Evolutionary conservation across 2,113 vertebrate genomes (phyloP), one percentile per base, ranked within the genome.

Genomic region (Girardinichthys multiradiatus): DNA sequence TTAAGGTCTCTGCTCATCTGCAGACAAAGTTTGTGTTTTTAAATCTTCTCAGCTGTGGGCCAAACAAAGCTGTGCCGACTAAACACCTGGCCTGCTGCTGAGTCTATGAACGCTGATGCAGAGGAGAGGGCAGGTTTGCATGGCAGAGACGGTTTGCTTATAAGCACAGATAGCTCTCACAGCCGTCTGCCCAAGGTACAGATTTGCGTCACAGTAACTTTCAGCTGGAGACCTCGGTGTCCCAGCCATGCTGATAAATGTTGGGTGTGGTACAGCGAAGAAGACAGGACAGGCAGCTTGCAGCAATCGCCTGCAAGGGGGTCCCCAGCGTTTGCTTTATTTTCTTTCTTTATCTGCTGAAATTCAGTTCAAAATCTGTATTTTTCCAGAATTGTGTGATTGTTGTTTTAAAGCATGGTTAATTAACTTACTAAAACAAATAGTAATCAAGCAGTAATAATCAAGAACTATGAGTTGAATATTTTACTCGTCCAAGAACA

Each of bases 51-150:
- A 30, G 12, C 58, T 59, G 48, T 21, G 4, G 67, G 58, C 63
- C 68, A 76, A 80, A 74, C 70, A 60, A 21, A 72, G 51, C 51
- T 4, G 2, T 28, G 33, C 28, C 76, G 89, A 88, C 92, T 91
- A 92, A 93, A 91, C 83, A 91, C 80, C 74, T 68, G 31, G 1
- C 17, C 74, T 91, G 92, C 87, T 91, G 92, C 87, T 91, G 91
- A 90, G 91, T 91, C 90, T 92, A 42, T 87, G 81, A 33, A 48
- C 58, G 45, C 80, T 60, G 87, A 89, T 86, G 89, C 61, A 70
- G 57, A 19, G 28, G 63, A 76, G 35, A 68, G 68, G 31, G 66
- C 51, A 76, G 83, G 86, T 89, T 80, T 76, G 81, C 69, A n/a
- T 68, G 69, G 64, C 72, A 69, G 33, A 79, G 87, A 85, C 70